Conservation (phyloP, 1,140 invertebrate species). For the Platyscapa corneri region DNA sequence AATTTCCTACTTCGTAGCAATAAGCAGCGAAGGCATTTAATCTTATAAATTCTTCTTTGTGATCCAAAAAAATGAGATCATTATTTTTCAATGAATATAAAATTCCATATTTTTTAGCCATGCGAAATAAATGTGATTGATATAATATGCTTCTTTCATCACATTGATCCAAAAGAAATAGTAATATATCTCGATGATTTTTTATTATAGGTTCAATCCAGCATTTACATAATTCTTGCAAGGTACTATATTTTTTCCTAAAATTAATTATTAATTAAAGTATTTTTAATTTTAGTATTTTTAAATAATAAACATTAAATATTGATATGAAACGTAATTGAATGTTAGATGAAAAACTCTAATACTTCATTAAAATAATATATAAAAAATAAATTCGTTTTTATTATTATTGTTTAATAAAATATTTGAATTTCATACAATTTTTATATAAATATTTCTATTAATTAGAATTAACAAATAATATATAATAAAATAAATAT, state of each 20-base stretch:
- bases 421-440: too few relatives aligned
- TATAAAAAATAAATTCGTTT: too few relatives aligned
- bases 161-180: constrained; percentile 55
- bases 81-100: background rate
- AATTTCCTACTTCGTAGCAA: constrained; percentile 53
- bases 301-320: too few relatives aligned
- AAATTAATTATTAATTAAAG: constrained; percentile 47
- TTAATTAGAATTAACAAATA: too few relatives aligned
- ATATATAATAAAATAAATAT: background rate
- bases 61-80: constrained; percentile 23
- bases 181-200: constrained; percentile 54
- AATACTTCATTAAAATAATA: too few relatives aligned
- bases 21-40: constrained; percentile 61
- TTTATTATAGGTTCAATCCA: constrained; percentile 62
- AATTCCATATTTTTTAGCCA: constrained; percentile 45
- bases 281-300: too few relatives aligned
- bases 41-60: constrained; percentile 58
- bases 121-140: constrained; percentile 53
- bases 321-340: too few relatives aligned
- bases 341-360: too few relatives aligned
- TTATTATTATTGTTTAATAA: too few relatives aligned
- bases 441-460: too few relatives aligned
- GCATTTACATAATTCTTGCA: constrained; percentile 60
- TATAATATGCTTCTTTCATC: constrained; percentile 47
- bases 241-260: constrained; percentile 60